Conservation (phyloP, 2,888 invertebrate genomes). For the Tethea ocularis region DNA sequence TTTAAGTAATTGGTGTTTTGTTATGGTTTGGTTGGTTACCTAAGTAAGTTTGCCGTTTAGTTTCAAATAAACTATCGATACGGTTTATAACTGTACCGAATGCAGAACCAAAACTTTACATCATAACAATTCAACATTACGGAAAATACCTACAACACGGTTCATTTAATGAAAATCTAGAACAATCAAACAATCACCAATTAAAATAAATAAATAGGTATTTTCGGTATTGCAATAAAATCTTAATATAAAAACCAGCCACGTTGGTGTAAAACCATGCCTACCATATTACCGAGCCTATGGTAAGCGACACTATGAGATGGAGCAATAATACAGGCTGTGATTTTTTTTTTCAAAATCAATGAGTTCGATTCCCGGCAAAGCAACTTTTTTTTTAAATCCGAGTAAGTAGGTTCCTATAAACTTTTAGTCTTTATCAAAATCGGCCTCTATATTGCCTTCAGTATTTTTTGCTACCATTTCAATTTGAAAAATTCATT, state of each 20-base stretch:
- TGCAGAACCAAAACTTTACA: conserved; percentile 29
- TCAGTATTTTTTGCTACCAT: too few relatives aligned
- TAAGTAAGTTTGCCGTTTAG: conserved; percentile 22
- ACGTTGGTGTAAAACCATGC: too few relatives aligned
- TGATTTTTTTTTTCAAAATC: too few relatives aligned
- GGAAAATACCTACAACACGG: neutral
- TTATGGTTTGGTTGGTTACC: conserved; percentile 21
- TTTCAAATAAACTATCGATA: conserved; percentile 39
- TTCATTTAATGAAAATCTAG: neutral
- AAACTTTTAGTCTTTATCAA: too few relatives aligned
- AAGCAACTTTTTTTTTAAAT: too few relatives aligned
- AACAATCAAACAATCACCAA: neutral
- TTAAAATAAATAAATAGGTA: neutral
- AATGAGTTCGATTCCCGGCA: too few relatives aligned
- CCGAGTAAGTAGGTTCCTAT: too few relatives aligned
- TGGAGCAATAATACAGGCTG: too few relatives aligned
- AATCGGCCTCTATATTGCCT: too few relatives aligned
- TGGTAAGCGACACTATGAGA: too few relatives aligned
- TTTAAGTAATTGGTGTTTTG: conserved; percentile 19
- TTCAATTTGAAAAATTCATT: too few relatives aligned
- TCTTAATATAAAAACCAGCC: neutral
- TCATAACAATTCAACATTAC: conserved; percentile 13
- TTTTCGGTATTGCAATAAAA: neutral
- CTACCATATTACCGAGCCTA: too few relatives aligned
- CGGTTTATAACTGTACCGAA: conserved; percentile 18